Conservation (phyloP, 2,888 invertebrate species). For the Lithosia quadra region DNA sequence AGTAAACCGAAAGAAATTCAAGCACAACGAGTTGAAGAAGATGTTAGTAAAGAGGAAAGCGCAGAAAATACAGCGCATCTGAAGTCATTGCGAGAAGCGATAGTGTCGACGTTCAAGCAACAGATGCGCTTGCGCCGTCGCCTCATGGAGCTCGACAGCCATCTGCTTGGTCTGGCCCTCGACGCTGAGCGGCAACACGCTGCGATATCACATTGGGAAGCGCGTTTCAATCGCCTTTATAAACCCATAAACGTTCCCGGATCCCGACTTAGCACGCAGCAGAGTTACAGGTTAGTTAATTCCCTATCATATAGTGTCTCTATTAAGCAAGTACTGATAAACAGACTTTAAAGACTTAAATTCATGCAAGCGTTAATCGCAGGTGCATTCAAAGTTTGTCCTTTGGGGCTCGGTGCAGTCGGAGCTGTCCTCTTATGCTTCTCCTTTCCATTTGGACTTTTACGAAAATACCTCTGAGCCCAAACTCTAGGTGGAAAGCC, state of each 20-base stretch:
- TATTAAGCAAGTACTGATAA: too few species aligned
- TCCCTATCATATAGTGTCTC: neutral
- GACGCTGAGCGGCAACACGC: slow-evolving; percentile 96
- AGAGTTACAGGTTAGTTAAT: slow-evolving; percentile 83
- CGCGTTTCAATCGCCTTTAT: slow-evolving; percentile 92
- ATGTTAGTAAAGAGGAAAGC: slow-evolving; percentile 65
- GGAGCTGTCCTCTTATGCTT: too few species aligned
- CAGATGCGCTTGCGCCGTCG: slow-evolving; percentile 96
- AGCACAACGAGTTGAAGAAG: slow-evolving; percentile 57
- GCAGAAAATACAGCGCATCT: slow-evolving; percentile 82
- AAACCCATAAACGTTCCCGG: slow-evolving; percentile 87
- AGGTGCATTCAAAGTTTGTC: too few species aligned
- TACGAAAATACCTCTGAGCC: too few species aligned
- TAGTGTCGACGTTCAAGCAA: slow-evolving; percentile 95
- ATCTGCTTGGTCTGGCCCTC: slow-evolving; percentile 93
- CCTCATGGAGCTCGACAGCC: slow-evolving; percentile 96
- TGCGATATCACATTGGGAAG: slow-evolving; percentile 96
- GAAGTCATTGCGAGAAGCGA: slow-evolving; percentile 92
- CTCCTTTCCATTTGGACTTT: too few species aligned
- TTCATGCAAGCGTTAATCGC: too few species aligned
- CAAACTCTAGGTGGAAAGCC: too few species aligned
- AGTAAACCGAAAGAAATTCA: slow-evolving; percentile 74
- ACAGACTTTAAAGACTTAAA: too few species aligned
- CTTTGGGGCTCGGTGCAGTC: too few species aligned
- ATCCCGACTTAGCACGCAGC: slow-evolving; percentile 88